Percentiles rank a stretch among this genome's conserved stretches.
Conservation (phyloP, 1,140 invertebrate genomes). For the Charaxes varanes region DNA sequence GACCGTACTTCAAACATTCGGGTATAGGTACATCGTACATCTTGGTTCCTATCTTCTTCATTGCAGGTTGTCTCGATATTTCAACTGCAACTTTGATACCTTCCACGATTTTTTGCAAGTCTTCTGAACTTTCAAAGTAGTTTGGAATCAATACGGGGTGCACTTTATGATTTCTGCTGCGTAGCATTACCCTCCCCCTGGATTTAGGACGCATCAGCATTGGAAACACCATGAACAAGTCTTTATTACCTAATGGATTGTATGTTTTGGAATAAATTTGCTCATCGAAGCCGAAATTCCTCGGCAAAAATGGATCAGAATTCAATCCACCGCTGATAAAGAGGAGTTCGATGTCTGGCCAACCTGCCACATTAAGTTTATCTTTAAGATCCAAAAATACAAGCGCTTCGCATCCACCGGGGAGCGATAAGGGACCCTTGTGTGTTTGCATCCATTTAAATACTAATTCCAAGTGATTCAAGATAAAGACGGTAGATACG, state of each 20-base stretch:
- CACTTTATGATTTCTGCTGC: slow-evolving; percentile 80
- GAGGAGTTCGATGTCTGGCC: slow-evolving; percentile 85
- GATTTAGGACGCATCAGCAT: slow-evolving; percentile 85
- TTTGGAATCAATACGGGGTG: slow-evolving; percentile 90
- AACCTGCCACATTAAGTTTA: slow-evolving; percentile 76
- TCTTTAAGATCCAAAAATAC: slow-evolving; percentile 84
- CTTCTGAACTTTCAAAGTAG: slow-evolving; percentile 81
- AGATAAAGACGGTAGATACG: slow-evolving; percentile 43
- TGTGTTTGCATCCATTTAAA: slow-evolving; percentile 66
- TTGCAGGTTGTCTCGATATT: slow-evolving; percentile 75
- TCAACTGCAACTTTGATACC: slow-evolving; percentile 77
- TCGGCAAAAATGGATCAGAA: slow-evolving; percentile 68
- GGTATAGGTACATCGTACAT: slow-evolving; percentile 78
- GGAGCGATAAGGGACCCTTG: slow-evolving; percentile 81
- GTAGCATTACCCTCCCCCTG: slow-evolving; percentile 80
- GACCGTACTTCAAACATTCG: slow-evolving; percentile 76
- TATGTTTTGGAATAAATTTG: slow-evolving; percentile 74
- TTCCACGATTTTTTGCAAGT: slow-evolving; percentile 77
- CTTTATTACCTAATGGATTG: slow-evolving; percentile 64
- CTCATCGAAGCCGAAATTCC: slow-evolving; percentile 76
- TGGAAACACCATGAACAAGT: slow-evolving; percentile 79
- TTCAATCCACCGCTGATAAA: slow-evolving; percentile 76
- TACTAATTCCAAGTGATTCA: slow-evolving; percentile 66
- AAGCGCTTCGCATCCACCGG: slow-evolving; percentile 88
- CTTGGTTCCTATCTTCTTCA: slow-evolving; percentile 76